These are phyloP conservation scores for Hyposoter dolosus DNA, from an alignment of 2,888 invertebrate species.

Conservation along the genomic window DNA sequence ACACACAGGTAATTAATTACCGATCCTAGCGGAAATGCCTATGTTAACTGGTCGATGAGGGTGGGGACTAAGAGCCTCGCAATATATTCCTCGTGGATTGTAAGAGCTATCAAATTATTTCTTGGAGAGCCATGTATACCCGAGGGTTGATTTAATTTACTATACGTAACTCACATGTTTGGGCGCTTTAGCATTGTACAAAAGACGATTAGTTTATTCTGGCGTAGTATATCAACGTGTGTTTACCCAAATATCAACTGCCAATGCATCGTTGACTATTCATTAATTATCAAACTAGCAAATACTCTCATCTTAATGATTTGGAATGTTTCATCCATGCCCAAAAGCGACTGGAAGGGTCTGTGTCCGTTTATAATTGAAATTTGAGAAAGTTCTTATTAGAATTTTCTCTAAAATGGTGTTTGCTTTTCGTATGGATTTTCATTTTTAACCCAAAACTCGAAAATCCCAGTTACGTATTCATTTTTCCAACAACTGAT, in stretches of 20 bases:
- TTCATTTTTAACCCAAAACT: background rate
- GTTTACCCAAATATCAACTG: background rate
- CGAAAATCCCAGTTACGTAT: background rate
- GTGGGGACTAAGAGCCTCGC: slow-evolving; percentile 13
- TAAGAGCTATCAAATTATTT: slow-evolving; percentile 48
- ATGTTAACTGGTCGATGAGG: slow-evolving; percentile 19
- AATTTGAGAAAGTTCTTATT: background rate
- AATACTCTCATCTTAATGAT: background rate
- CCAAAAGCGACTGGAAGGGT: background rate
- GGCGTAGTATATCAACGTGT: background rate
- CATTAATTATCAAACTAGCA: background rate
- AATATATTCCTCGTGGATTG: slow-evolving; percentile 11
- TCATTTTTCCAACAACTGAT: background rate
- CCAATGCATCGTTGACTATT: background rate
- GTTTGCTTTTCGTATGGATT: background rate
- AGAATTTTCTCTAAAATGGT: background rate
- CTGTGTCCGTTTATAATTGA: background rate
- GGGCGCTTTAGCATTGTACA: background rate
- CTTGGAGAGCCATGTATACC: slow-evolving; percentile 3
- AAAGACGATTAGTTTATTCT: slow-evolving; percentile 3
- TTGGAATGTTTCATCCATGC: background rate
- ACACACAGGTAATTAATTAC: slow-evolving; percentile 66
- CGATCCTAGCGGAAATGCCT: slow-evolving; percentile 56
- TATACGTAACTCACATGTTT: background rate
- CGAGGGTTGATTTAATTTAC: slow-evolving; percentile 17